A percentile compares a stretch with the other conserved stretches of the same genome.
These are phyloP conservation scores for Lasioglossum vierecki DNA, from an alignment of 2,888 invertebrate genomes.

Conservation along the genomic window DNA sequence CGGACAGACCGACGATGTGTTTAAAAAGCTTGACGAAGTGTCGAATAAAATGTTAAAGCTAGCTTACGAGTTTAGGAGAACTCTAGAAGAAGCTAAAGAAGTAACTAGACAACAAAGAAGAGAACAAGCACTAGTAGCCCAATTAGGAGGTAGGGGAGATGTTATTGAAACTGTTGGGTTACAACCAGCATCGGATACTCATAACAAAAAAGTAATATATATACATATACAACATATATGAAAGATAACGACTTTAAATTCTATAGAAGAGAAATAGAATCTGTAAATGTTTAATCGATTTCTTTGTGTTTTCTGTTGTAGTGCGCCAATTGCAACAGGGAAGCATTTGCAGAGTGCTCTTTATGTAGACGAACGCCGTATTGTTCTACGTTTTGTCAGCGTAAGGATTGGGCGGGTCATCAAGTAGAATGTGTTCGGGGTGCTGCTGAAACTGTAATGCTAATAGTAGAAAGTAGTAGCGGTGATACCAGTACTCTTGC, in stretches of 20 bases:
- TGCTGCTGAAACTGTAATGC: constrained; percentile 92
- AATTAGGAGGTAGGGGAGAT: constrained; percentile 84
- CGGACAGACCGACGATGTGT: constrained; percentile 79
- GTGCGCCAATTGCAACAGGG: constrained; percentile 96
- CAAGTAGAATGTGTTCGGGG: constrained; percentile 93
- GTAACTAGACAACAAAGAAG: constrained; percentile 87
- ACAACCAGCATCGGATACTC: constrained; percentile 87
- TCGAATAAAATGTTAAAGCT: constrained; percentile 88
- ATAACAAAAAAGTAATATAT: constrained; percentile 89
- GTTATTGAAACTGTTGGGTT: constrained; percentile 85
- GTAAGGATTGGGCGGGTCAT: constrained; percentile 95
- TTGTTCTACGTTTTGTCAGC: constrained; percentile 95
- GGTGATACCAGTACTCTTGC: constrained; percentile 77
- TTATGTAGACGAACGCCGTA: constrained; percentile 94
- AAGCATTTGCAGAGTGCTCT: constrained; percentile 94
- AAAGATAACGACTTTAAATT: background rate
- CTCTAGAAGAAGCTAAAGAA: constrained; percentile 90
- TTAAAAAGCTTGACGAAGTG: constrained; percentile 88
- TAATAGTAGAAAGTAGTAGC: constrained; percentile 90
- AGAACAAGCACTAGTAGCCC: constrained; percentile 83
- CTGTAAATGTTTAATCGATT: background rate
- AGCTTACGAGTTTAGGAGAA: constrained; percentile 89
- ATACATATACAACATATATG: background rate
- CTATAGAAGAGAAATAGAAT: background rate
- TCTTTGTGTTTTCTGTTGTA: constrained; percentile 76